A percentile compares a stretch with the other conserved stretches of the same genome.
Conservation (phyloP, 2,113 vertebrate species). For the Clarias macrocephalus region DNA sequence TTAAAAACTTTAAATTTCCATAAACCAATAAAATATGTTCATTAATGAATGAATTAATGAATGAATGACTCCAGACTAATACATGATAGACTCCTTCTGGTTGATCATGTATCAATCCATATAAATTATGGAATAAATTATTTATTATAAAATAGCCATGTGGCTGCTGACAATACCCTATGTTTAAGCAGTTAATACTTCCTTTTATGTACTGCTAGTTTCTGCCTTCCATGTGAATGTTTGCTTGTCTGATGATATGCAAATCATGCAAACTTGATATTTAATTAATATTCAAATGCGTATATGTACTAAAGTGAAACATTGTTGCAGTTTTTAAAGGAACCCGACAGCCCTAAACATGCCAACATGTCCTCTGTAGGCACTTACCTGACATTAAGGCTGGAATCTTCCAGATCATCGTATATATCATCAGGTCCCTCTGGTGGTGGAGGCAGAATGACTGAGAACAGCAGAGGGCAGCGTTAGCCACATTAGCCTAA, state of each 20-base stretch:
- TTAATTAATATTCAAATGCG: background rate
- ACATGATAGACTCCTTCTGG: background rate
- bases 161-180: background rate
- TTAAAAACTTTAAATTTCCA: background rate
- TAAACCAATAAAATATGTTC: background rate
- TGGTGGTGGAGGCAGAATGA: slow-evolving; percentile 73
- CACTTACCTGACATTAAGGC: slow-evolving; percentile 71
- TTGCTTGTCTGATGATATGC: background rate
- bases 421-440: slow-evolving; percentile 81
- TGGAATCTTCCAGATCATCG: slow-evolving; percentile 80
- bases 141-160: background rate
- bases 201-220: background rate
- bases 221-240: background rate
- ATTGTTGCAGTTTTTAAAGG: background rate
- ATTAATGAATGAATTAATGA: background rate
- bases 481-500: background rate
- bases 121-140: background rate
- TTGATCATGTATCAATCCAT: background rate
- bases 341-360: background rate
- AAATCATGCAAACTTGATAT: background rate
- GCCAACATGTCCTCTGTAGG: background rate
- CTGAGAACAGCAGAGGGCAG: slow-evolving; percentile 61
- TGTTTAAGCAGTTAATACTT: background rate
- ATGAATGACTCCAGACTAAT: too few species aligned
- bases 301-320: background rate